phyloP scores from a whole-genome alignment of 2,113 vertebrate genomes.

The Phoenicopterus ruber region DNA sequence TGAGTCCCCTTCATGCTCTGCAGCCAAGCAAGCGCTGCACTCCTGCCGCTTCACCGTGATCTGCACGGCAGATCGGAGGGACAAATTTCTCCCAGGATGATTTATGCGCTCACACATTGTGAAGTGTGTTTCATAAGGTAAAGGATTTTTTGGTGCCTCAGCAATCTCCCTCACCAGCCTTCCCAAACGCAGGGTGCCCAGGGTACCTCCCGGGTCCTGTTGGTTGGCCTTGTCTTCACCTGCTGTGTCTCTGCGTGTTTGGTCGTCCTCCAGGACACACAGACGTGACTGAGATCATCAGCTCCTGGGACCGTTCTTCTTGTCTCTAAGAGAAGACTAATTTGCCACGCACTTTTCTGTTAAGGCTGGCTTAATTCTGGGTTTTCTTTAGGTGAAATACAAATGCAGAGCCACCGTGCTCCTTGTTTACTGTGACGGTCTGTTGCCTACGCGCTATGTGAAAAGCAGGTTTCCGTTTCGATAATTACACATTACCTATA shows the following conservation, averaged over 20 bases:
- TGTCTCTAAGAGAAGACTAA: not conserved
- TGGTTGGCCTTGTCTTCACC: not conserved
- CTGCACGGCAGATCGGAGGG: not conserved
- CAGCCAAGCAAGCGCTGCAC: not conserved
- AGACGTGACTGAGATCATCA: not conserved
- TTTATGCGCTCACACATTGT: not conserved
- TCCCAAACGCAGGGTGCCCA: not conserved
- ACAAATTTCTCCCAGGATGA: not conserved
- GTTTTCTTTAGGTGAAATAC: not conserved
- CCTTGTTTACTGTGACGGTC: not conserved
- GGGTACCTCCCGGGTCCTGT: not conserved
- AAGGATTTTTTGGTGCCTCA: not conserved
- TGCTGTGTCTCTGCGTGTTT: not conserved
- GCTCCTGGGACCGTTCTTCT: not conserved
- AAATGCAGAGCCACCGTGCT: not conserved
- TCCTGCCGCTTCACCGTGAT: not conserved
- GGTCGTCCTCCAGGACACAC: not conserved
- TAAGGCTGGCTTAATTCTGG: not conserved
- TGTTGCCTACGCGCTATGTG: not conserved
- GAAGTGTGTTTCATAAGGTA: not conserved
- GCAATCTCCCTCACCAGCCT: not conserved
- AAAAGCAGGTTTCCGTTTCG: not conserved
- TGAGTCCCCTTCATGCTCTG: conserved; percentile 1
- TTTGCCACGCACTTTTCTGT: not conserved
- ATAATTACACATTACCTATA: not conserved